Percentiles rank a stretch among this genome's conserved stretches.
These are phyloP conservation scores for Scaptomyza tumidula DNA, from an alignment of 2,888 invertebrate genomes.

Conservation along the genomic window DNA sequence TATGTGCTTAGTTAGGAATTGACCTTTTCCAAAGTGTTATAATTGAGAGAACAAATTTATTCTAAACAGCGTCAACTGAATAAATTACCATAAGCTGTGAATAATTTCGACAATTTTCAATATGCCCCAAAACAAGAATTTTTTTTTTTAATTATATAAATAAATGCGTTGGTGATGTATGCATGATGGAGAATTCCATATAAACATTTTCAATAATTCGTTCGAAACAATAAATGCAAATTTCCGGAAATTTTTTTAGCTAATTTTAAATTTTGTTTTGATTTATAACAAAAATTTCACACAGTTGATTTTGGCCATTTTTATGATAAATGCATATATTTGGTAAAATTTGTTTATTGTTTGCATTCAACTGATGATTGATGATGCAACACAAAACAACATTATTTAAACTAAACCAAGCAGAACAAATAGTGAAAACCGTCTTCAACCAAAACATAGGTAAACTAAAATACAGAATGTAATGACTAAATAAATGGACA, in stretches of 20 bases:
- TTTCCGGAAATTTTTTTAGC: not conserved
- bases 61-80: not conserved
- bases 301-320: slow-evolving; percentile 5
- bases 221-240: not conserved
- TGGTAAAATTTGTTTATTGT: slow-evolving; percentile 24
- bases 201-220: not conserved
- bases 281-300: not conserved
- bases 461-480: no score
- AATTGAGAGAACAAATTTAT: slow-evolving; percentile 24
- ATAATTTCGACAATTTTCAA: not conserved
- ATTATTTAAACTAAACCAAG: slow-evolving; percentile 13
- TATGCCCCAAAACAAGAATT: not conserved
- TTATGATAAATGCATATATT: not conserved
- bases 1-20: slow-evolving; percentile 10
- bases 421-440: slow-evolving; percentile 16
- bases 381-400: slow-evolving; percentile 30
- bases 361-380: slow-evolving; percentile 25
- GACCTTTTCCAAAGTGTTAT: slow-evolving; percentile 26
- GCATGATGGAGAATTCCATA: no score
- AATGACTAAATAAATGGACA: not conserved
- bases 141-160: not conserved
- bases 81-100: not conserved
- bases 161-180: not conserved
- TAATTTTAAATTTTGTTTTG: not conserved
- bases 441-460: no score